Evolutionary conservation across 1,140 invertebrate species (phyloP).

Genomic region (Nephotettix cincticeps): DNA sequence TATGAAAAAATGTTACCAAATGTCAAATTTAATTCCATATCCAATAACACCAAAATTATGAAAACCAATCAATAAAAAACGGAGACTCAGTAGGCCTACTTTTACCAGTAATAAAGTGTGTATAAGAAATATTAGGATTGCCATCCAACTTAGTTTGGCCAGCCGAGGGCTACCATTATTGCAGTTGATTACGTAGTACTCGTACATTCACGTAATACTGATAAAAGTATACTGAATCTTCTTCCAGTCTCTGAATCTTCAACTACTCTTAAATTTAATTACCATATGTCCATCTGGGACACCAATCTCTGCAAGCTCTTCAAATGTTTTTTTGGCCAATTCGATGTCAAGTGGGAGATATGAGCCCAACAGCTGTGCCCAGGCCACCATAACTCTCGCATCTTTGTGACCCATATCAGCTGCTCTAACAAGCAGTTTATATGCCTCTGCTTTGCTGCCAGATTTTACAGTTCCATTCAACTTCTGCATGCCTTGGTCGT

Average conservation of each 20-base stretch:
- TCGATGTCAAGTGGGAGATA: slow-evolving; percentile 71
- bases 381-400: slow-evolving; percentile 80
- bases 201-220: background rate
- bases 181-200: background rate
- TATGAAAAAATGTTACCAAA: too few species aligned
- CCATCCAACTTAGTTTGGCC: too few species aligned
- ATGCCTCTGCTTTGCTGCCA: slow-evolving; percentile 63
- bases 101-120: too few species aligned
- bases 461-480: slow-evolving; percentile 59
- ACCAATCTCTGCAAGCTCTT: slow-evolving; percentile 72
- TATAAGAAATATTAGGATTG: too few species aligned
- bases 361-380: slow-evolving; percentile 82
- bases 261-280: slow-evolving; percentile 36
- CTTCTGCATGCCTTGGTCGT: slow-evolving; percentile 61
- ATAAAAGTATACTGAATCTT: too few species aligned
- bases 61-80: too few species aligned
- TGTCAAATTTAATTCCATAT: too few species aligned
- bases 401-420: slow-evolving; percentile 75
- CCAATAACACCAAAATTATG: too few species aligned
- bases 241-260: background rate
- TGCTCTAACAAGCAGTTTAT: slow-evolving; percentile 67
- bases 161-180: too few species aligned
- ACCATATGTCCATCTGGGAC: slow-evolving; percentile 89
- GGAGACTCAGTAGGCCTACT: too few species aligned
- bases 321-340: slow-evolving; percentile 74